A percentile compares a stretch with the other conserved stretches of the same genome.
These are phyloP conservation scores for Metallyticus violacea DNA, from an alignment of 2,888 invertebrate species.

Conservation along the genomic window DNA sequence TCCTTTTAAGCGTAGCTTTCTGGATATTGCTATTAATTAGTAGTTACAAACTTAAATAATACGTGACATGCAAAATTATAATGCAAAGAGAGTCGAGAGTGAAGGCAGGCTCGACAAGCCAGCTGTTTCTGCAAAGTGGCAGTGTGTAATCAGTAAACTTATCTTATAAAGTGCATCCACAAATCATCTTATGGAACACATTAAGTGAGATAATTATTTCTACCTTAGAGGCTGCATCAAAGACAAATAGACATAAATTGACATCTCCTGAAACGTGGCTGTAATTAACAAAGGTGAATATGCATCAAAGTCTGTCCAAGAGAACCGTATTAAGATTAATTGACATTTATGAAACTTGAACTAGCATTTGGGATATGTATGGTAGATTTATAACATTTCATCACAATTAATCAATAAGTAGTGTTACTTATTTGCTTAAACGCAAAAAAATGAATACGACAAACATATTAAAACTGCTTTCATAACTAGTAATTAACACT, in stretches of 20 bases:
- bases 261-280: not conserved
- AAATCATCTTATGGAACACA: not conserved
- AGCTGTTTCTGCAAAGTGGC: not conserved
- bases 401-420: no score
- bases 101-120: not conserved
- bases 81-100: not conserved
- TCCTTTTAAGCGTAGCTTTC: not conserved
- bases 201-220: not conserved
- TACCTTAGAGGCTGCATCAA: not conserved
- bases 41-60: conserved; percentile 21
- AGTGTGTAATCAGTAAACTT: not conserved
- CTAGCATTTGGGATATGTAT: no score
- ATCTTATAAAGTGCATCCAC: not conserved
- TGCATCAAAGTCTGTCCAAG: not conserved
- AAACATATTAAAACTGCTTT: no score
- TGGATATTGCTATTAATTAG: conserved; percentile 3
- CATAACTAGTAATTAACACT: no score
- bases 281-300: not conserved
- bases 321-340: not conserved
- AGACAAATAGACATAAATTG: not conserved
- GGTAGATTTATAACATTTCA: no score
- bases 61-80: not conserved
- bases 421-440: no score
- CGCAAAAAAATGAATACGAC: no score
- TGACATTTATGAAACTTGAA: no score